These are phyloP conservation scores for Melinopterus prodromus DNA, from an alignment of 2,888 invertebrate genomes.

Conservation along the genomic window DNA sequence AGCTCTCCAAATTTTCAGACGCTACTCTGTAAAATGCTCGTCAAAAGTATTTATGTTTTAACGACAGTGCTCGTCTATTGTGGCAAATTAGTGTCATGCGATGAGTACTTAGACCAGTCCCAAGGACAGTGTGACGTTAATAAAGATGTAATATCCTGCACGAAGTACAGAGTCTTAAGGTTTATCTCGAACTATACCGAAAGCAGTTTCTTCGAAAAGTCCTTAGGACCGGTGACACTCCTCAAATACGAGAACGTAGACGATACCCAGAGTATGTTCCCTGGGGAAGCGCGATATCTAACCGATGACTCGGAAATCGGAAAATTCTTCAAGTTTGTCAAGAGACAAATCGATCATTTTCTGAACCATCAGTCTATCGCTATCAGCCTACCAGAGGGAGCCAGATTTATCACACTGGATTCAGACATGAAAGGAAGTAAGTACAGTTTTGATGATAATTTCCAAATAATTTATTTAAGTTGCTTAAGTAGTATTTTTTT, in stretches of 20 bases:
- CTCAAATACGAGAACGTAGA: conserved; percentile 45
- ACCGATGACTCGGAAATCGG: conserved; percentile 48
- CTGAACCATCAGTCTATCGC: conserved; percentile 50
- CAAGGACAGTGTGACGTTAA: conserved; percentile 47
- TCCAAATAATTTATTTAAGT: too few relatives aligned
- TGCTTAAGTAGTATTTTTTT: too few relatives aligned
- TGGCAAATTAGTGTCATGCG: conserved; percentile 33
- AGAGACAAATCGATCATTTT: conserved; percentile 49
- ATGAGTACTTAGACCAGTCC: conserved; percentile 51
- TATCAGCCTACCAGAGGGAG: conserved; percentile 50
- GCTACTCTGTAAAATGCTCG: conserved; percentile 11
- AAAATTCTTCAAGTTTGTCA: conserved; percentile 52
- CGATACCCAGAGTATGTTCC: conserved; percentile 37
- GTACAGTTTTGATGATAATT: conserved; percentile 5
- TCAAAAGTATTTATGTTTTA: conserved; percentile 15
- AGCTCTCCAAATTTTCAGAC: conserved; percentile 22
- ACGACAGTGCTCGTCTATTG: neutral
- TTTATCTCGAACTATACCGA: conserved; percentile 48
- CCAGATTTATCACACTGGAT: conserved; percentile 44
- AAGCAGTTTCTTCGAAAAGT: conserved; percentile 40
- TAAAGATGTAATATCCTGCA: conserved; percentile 49
- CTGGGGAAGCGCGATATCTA: conserved; percentile 41
- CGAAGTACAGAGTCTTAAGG: conserved; percentile 50
- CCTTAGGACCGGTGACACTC: conserved; percentile 46
- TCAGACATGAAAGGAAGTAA: conserved; percentile 35